These are phyloP conservation scores for Phyto melanocephala DNA, from an alignment of 2,888 invertebrate genomes.

Conservation along the genomic window DNA sequence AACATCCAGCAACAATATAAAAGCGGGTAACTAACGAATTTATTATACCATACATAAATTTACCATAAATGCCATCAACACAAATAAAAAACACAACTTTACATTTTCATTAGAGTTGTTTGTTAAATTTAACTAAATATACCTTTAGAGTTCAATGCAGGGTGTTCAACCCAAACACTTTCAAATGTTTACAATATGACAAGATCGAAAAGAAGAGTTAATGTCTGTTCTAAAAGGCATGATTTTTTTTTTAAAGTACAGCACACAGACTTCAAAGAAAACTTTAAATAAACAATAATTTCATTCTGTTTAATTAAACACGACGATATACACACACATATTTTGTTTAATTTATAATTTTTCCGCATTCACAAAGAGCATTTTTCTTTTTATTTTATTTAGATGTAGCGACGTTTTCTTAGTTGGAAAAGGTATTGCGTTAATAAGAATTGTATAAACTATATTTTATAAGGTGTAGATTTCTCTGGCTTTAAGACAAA, in stretches of 20 bases:
- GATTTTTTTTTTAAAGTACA: slow-evolving; percentile 10
- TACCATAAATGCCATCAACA: background rate
- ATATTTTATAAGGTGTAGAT: too few relatives aligned
- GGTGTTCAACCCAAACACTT: background rate
- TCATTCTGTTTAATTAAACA: slow-evolving; percentile 59
- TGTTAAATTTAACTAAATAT: background rate
- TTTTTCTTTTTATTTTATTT: background rate
- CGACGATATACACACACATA: background rate
- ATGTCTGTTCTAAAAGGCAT: background rate
- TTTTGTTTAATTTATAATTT: slow-evolving; percentile 35
- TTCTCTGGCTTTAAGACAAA: too few relatives aligned
- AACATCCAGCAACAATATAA: background rate
- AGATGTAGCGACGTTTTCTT: background rate
- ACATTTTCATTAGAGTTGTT: too few relatives aligned
- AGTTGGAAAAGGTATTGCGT: too few relatives aligned
- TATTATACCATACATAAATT: background rate
- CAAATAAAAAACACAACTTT: too few relatives aligned
- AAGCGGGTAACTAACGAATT: background rate
- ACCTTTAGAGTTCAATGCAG: background rate
- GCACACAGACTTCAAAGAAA: slow-evolving; percentile 51
- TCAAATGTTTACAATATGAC: background rate
- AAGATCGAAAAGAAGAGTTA: background rate
- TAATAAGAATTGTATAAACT: too few relatives aligned
- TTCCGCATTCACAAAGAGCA: background rate
- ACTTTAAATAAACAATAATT: slow-evolving; percentile 55